Evolutionary conservation across 2,113 vertebrate genomes (phyloP).

Genomic region (Dipodomys stephensi): DNA sequence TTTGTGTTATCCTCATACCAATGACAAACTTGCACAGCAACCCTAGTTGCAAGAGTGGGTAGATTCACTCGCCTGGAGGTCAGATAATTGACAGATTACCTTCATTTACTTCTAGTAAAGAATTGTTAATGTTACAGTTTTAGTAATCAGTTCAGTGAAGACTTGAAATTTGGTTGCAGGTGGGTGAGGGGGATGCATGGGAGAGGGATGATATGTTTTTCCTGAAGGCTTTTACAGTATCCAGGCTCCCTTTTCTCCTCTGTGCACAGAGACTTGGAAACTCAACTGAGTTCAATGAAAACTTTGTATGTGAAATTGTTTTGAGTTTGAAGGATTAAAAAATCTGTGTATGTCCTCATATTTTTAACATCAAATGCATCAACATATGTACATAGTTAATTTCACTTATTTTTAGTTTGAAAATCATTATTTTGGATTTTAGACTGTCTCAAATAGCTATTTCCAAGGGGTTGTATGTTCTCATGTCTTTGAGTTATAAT

Average conservation of each 20-base stretch:
- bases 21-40: background rate
- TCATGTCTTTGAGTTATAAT: slow-evolving; percentile 45
- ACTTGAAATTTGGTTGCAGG: background rate
- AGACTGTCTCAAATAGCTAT: slow-evolving; percentile 6
- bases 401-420: slow-evolving; percentile 49
- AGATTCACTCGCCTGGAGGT: background rate
- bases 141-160: background rate
- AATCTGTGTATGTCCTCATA: background rate
- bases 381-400: background rate
- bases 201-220: background rate
- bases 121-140: background rate
- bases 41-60: background rate
- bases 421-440: slow-evolving; percentile 42
- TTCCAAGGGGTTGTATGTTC: background rate
- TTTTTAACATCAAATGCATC: background rate
- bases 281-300: background rate
- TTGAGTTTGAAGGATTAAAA: too few relatives aligned
- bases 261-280: background rate
- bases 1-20: background rate
- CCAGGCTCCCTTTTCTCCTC: background rate
- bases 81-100: background rate
- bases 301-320: background rate
- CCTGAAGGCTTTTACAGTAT: background rate
- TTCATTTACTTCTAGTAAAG: background rate
- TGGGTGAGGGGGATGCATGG: background rate